These are phyloP conservation scores for Lophius americanus DNA, from an alignment of 2,797 vertebrate species.

Conservation along the genomic window DNA sequence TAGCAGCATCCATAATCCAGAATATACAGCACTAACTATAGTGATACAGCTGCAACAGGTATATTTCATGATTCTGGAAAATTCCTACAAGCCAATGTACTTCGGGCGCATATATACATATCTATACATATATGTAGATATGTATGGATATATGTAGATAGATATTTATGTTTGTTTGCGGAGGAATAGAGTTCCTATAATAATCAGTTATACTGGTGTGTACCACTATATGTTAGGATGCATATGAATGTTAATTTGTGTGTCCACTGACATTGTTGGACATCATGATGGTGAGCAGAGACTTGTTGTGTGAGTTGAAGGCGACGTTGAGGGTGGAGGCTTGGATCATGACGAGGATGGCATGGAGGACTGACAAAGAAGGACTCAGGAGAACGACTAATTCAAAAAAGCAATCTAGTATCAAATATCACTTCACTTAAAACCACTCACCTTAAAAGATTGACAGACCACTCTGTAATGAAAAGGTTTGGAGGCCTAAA, in stretches of 20 bases:
- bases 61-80: slow-evolving; percentile 27
- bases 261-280: slow-evolving; percentile 92
- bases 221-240: background rate
- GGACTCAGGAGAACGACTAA: slow-evolving; percentile 67
- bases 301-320: slow-evolving; percentile 99
- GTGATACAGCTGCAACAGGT: slow-evolving; percentile 14
- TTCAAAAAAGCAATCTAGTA: slow-evolving; percentile 1
- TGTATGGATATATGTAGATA: no score
- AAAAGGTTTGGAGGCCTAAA: background rate
- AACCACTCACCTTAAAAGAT: background rate
- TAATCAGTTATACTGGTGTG: background rate
- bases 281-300: slow-evolving; percentile 99
- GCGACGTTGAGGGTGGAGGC: slow-evolving; percentile 97
- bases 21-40: slow-evolving; percentile 1
- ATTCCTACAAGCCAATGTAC: no score
- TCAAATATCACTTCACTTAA: background rate
- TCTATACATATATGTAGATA: no score
- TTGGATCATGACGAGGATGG: slow-evolving; percentile 98
- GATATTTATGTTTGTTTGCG: background rate
- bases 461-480: background rate
- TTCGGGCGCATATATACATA: no score
- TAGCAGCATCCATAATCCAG: slow-evolving; percentile 5
- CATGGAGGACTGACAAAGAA: slow-evolving; percentile 88
- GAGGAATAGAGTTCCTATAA: slow-evolving; percentile 2
- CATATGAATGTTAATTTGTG: background rate